Percentiles rank a stretch among this genome's conserved stretches.
Evolutionary conservation across 2,113 vertebrate species (phyloP).

Genomic region (Ahaetulla prasina): DNA sequence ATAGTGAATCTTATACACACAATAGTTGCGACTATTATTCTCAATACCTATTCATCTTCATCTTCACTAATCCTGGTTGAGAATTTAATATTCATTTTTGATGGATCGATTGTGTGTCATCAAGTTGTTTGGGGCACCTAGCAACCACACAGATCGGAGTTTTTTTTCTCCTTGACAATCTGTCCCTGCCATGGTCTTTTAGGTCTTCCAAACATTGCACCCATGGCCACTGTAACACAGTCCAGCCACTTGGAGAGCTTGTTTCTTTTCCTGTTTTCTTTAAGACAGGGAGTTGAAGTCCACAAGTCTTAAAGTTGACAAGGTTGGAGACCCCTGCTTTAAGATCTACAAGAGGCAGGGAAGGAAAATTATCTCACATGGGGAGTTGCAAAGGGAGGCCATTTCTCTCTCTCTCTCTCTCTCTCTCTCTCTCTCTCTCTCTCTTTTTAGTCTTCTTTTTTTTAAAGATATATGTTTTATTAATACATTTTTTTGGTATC

Average conservation of each 20-base stretch:
- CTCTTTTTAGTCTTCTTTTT: too few species aligned
- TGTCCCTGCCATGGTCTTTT: not conserved
- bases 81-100: not conserved
- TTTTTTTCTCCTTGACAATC: not conserved
- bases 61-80: too few species aligned
- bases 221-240: not conserved
- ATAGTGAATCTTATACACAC: too few species aligned
- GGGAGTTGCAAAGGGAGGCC: not conserved
- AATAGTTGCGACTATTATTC: too few species aligned
- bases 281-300: too few species aligned
- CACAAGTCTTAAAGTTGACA: too few species aligned
- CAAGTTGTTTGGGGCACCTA: not conserved
- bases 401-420: not conserved
- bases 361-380: not conserved
- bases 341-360: not conserved
- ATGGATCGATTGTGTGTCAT: not conserved
- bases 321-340: too few species aligned
- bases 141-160: not conserved
- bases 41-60: too few species aligned
- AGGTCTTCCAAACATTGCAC: not conserved
- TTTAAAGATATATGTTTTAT: too few species aligned
- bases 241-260: too few species aligned
- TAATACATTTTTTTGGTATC: too few species aligned
- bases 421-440: too few species aligned
- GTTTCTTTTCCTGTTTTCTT: not conserved